Conservation (phyloP, 2,797 vertebrate species). For the Tauraco hartlaubi region DNA sequence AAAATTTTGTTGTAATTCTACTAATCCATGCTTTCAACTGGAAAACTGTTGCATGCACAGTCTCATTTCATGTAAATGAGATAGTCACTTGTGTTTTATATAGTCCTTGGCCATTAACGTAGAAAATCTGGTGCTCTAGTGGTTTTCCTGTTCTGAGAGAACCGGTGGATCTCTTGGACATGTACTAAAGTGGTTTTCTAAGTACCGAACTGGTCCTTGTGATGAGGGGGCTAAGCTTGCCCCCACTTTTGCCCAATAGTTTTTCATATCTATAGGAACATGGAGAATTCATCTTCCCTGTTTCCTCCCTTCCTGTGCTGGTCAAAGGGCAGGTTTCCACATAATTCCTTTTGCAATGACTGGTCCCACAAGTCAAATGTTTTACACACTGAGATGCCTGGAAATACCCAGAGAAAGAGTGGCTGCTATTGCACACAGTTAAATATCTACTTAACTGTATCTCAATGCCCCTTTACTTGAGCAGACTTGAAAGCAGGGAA, state of each 20-base stretch:
- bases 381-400: neutral
- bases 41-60: neutral
- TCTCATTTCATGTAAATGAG: neutral
- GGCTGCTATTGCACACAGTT: neutral
- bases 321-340: neutral
- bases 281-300: neutral
- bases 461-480: neutral
- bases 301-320: neutral
- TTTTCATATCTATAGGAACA: neutral
- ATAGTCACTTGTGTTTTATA: neutral
- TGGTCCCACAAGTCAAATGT: neutral
- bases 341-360: neutral
- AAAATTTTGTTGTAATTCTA: neutral
- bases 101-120: neutral
- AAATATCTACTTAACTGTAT: neutral
- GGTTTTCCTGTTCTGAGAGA: neutral
- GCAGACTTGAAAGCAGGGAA: neutral
- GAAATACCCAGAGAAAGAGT: neutral
- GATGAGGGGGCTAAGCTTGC: neutral
- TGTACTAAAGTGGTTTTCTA: neutral
- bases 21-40: neutral
- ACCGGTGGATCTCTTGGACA: neutral
- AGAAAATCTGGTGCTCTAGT: neutral
- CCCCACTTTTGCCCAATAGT: neutral
- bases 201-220: neutral